phyloP scores from a whole-genome alignment of 2,113 vertebrate species.

The Gobius niger region DNA sequence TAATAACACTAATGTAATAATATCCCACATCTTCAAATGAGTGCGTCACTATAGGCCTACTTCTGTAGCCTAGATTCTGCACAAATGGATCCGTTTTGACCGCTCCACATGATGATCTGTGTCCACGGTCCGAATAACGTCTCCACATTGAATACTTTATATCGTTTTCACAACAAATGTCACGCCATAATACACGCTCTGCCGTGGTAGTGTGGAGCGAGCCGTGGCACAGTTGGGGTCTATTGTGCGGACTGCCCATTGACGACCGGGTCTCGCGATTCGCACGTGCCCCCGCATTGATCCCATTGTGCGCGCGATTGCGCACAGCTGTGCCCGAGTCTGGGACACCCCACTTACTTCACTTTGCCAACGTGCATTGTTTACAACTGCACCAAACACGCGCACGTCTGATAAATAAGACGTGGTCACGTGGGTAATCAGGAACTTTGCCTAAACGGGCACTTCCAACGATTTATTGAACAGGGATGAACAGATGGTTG shows the following conservation, averaged over 20 bases:
- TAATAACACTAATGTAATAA: neutral
- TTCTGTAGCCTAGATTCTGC: too few species aligned
- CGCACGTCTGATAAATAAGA: conserved; percentile 11
- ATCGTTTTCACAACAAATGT: conserved; percentile 46
- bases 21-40: neutral
- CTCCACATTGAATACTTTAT: conserved; percentile 40
- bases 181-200: conserved; percentile 56
- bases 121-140: neutral
- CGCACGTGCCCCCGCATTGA: conserved; percentile 80
- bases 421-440: conserved; percentile 45
- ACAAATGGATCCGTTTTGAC: neutral
- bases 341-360: conserved; percentile 6
- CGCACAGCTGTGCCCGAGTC: conserved; percentile 61
- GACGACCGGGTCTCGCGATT: conserved; percentile 71
- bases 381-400: conserved; percentile 3
- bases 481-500: conserved; percentile 73
- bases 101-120: neutral
- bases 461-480: conserved; percentile 67
- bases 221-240: conserved; percentile 66
- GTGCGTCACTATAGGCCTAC: neutral
- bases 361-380: conserved; percentile 37
- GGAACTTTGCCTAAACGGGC: conserved; percentile 45
- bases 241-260: conserved; percentile 65
- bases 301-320: conserved; percentile 72
- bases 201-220: conserved; percentile 58